A percentile compares a stretch with the other conserved stretches of the same genome.
phyloP scores from a whole-genome alignment of 2,113 vertebrate species.

The Lophochroa leadbeateri region DNA sequence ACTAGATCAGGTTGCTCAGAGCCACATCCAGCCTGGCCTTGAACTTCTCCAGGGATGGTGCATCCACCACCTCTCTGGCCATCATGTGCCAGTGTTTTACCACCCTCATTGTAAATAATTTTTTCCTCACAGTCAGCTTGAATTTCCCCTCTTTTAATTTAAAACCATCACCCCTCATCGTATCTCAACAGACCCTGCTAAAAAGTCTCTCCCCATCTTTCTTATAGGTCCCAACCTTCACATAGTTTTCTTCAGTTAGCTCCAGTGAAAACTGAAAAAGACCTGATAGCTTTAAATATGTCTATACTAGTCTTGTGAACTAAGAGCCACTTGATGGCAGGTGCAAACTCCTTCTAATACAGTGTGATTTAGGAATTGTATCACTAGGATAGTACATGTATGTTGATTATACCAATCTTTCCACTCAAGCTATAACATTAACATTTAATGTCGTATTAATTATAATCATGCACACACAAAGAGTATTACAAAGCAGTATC shows the following conservation, averaged over 20 bases:
- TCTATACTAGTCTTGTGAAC: neutral
- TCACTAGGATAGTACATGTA: neutral
- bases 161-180: too few species aligned
- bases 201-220: neutral
- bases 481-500: neutral
- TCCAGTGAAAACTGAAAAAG: neutral
- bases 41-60: neutral
- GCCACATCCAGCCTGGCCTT: neutral
- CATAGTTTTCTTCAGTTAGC: neutral
- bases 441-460: neutral
- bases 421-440: neutral
- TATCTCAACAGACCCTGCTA: too few species aligned
- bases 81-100: too few species aligned
- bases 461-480: neutral
- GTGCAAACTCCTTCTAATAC: neutral
- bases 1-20: neutral
- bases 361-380: neutral
- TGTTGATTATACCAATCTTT: neutral
- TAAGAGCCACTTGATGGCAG: neutral
- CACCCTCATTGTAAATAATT: too few species aligned
- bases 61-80: neutral
- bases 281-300: neutral
- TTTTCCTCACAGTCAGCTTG: too few species aligned
- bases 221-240: neutral
- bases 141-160: too few species aligned